Evolutionary conservation across 1,140 invertebrate species (phyloP).

Genomic region (Babylonia areolata): DNA sequence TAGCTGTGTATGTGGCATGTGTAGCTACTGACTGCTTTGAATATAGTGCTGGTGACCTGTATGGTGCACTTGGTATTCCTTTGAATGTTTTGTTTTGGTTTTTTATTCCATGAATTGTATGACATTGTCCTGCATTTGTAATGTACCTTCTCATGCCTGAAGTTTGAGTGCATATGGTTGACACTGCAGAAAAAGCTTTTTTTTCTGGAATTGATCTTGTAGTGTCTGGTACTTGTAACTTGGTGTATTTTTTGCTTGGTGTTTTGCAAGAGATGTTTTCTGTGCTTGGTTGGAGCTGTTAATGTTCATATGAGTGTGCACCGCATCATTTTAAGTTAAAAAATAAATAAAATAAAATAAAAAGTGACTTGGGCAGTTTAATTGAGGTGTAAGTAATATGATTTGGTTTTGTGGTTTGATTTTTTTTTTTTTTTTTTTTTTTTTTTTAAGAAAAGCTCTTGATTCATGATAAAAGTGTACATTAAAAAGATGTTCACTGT

Average conservation of each 20-base stretch:
- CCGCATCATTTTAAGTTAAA: not conserved
- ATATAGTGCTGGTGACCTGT: conserved; percentile 11
- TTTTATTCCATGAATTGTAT: not conserved
- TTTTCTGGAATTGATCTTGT: conserved; percentile 8
- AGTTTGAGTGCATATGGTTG: not conserved
- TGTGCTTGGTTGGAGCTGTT: not conserved
- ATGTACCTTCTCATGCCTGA: not conserved
- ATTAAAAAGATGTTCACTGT: no score
- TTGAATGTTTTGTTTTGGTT: not conserved
- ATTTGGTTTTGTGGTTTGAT: no score
- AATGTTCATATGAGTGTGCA: not conserved
- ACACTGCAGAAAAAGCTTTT: not conserved
- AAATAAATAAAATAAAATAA: no score
- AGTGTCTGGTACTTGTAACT: not conserved
- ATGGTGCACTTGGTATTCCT: not conserved
- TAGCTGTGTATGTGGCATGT: conserved; percentile 21
- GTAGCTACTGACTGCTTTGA: conserved; percentile 18
- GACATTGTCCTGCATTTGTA: not conserved
- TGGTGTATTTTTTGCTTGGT: not conserved
- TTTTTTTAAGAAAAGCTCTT: no score
- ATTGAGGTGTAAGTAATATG: no score
- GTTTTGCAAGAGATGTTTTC: not conserved
- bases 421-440: no score
- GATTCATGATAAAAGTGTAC: no score
- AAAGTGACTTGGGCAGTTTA: no score